Percentiles rank a stretch among this genome's conserved stretches.
These are phyloP conservation scores for Stenichneumon culpator DNA, from an alignment of 2,888 invertebrate genomes.

Conservation along the genomic window DNA sequence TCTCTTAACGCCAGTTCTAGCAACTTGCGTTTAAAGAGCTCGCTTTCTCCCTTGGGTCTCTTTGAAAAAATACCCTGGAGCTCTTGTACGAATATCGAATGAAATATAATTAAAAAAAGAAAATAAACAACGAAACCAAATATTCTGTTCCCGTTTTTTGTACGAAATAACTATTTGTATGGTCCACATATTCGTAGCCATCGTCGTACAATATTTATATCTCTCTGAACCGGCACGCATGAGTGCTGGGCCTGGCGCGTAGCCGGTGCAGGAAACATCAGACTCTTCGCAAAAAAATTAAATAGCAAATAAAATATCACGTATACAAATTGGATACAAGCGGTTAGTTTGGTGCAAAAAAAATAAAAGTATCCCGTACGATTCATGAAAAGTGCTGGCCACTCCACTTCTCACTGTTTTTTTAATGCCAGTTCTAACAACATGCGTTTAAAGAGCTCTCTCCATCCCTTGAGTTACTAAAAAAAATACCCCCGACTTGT, in stretches of 20 bases:
- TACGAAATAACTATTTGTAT: background rate
- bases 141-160: background rate
- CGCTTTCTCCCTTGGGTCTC: background rate
- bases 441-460: background rate
- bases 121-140: background rate
- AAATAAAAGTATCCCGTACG: too few relatives aligned
- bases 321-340: background rate
- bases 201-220: background rate
- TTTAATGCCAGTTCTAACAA: background rate
- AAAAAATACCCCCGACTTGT: background rate
- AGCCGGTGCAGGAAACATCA: background rate
- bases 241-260: background rate
- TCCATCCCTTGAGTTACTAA: background rate
- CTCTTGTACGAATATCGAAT: background rate
- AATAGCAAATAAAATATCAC: too few relatives aligned
- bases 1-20: too few relatives aligned
- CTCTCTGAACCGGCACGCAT: background rate
- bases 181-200: background rate
- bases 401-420: too few relatives aligned
- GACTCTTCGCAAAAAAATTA: background rate
- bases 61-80: background rate
- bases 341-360: too few relatives aligned
- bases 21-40: background rate
- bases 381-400: too few relatives aligned
- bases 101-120: too few relatives aligned